phyloP scores from a whole-genome alignment of 2,888 invertebrate species.

The Zhengitettix transpicula region DNA sequence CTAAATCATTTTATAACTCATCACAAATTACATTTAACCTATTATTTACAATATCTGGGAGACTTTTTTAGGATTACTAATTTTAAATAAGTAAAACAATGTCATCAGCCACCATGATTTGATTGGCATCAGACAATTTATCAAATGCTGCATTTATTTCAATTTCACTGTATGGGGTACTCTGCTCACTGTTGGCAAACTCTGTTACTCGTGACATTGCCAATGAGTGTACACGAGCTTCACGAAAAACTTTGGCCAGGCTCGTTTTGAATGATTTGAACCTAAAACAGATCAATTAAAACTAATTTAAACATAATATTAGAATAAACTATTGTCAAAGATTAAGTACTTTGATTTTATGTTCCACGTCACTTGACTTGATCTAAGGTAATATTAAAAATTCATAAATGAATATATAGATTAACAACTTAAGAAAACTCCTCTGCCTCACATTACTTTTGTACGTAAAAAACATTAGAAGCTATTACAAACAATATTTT shows the following conservation, averaged over 20 bases:
- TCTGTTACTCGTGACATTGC: slow-evolving; percentile 44
- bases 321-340: background rate
- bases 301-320: background rate
- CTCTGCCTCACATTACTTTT: no score
- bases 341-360: no score
- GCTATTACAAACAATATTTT: no score
- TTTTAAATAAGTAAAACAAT: slow-evolving; percentile 66
- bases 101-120: slow-evolving; percentile 78
- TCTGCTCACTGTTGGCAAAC: slow-evolving; percentile 45
- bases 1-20: no score
- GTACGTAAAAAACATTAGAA: no score
- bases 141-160: slow-evolving; percentile 68
- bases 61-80: background rate
- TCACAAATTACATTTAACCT: no score
- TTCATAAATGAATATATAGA: background rate
- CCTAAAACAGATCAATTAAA: slow-evolving; percentile 20
- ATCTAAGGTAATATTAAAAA: no score
- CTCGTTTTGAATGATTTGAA: slow-evolving; percentile 54
- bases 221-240: slow-evolving; percentile 59
- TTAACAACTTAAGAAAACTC: no score
- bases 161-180: slow-evolving; percentile 38
- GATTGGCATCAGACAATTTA: slow-evolving; percentile 76
- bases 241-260: slow-evolving; percentile 58
- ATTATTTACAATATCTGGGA: no score
- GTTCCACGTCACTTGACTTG: no score